Evolutionary conservation across 2,888 invertebrate species (phyloP).

Genomic region (Trichopria drosophilae): DNA sequence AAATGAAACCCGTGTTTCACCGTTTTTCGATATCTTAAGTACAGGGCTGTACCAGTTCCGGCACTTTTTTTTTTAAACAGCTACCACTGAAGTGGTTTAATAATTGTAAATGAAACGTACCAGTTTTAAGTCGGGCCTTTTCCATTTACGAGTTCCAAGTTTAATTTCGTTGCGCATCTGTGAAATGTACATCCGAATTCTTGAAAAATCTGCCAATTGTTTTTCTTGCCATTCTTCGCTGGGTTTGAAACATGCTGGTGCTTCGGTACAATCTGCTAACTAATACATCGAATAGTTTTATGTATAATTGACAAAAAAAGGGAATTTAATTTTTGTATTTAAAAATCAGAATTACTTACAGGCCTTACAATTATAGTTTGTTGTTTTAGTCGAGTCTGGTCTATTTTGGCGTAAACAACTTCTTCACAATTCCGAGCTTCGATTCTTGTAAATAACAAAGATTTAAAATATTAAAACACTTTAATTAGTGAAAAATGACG

Average conservation of each 20-base stretch:
- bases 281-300: slow-evolving; percentile 34
- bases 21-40: too few relatives aligned
- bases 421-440: slow-evolving; percentile 52
- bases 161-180: slow-evolving; percentile 45
- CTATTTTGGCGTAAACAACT: slow-evolving; percentile 49
- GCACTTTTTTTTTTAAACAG: too few relatives aligned
- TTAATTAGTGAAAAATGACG: slow-evolving; percentile 2
- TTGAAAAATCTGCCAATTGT: slow-evolving; percentile 70
- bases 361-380: slow-evolving; percentile 42
- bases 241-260: slow-evolving; percentile 58
- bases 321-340: slow-evolving; percentile 2
- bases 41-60: too few relatives aligned
- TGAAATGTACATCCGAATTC: slow-evolving; percentile 63
- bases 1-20: too few relatives aligned
- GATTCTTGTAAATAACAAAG: slow-evolving; percentile 39
- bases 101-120: slow-evolving; percentile 29
- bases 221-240: slow-evolving; percentile 69
- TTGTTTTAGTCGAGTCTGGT: slow-evolving; percentile 38
- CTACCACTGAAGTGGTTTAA: too few relatives aligned
- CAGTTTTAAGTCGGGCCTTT: slow-evolving; percentile 26
- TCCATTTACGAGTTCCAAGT: slow-evolving; percentile 34
- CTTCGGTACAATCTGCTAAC: slow-evolving; percentile 58
- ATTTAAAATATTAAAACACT: slow-evolving; percentile 1
- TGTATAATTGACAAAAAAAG: slow-evolving; percentile 5
- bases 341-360: slow-evolving; percentile 36